Evolutionary conservation across 2,888 invertebrate genomes (phyloP).

Genomic region (Aphidius colemani): DNA sequence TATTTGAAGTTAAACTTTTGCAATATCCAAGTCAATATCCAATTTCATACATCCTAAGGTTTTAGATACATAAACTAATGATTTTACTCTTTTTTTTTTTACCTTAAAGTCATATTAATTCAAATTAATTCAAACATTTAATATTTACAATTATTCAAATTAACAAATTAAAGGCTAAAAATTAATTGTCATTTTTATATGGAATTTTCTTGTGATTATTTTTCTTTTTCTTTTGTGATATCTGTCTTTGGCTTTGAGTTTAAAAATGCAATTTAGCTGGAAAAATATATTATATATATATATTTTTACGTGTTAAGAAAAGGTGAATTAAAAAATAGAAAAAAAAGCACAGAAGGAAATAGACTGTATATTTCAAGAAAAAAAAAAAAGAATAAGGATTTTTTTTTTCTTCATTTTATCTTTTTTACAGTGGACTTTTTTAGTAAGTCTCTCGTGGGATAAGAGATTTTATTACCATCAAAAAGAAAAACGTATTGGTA

Average conservation of each 20-base stretch:
- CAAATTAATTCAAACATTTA: no score
- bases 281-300: neutral
- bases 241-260: no score
- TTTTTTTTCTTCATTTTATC: neutral
- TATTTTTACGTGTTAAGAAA: neutral
- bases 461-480: slow-evolving; percentile 35
- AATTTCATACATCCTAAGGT: no score
- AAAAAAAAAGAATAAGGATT: neutral
- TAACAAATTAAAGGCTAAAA: no score
- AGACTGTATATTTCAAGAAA: neutral
- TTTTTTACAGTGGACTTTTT: neutral
- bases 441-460: slow-evolving; percentile 14
- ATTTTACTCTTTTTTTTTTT: no score
- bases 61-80: no score
- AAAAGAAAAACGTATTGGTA: slow-evolving; percentile 33
- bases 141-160: no score
- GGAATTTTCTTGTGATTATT: no score
- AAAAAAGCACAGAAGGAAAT: neutral
- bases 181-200: no score
- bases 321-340: neutral
- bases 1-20: slow-evolving; percentile 8
- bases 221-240: no score
- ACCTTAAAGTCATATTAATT: no score
- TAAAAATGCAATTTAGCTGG: no score
- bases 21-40: neutral